Base-by-base conservation (phyloP, 2,888 invertebrate genomes). In the Latrodectus hesperus region DNA sequence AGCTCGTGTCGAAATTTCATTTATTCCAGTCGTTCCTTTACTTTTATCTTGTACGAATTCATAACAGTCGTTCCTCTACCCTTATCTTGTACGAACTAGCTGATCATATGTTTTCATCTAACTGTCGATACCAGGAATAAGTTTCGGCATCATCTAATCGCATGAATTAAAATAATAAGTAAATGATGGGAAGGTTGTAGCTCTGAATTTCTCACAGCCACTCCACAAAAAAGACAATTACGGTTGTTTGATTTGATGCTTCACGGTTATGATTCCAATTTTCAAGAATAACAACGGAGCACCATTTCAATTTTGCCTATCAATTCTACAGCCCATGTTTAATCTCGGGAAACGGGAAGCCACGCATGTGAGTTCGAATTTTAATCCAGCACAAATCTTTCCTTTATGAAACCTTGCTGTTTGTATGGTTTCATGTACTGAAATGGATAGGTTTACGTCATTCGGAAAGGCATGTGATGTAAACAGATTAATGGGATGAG, bases 401-500 rank as follows among this genome's bases (percentile, higher is more conserved):
- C n/a, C n/a, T 11, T 60, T 60, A 16, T 49, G 22, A 68, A 49
- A 68, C 22, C 8, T n/a, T 67, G 68, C 53, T 17, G 77, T 67
- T 65, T 77, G 52, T 16, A 52, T 14, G 22, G 77, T 68, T 77
- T 52, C 77, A 68, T 77, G 52, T 68, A 16, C 17, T 68, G 68
- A 68, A 26, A 68, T 17, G 22, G 68, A 38, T 38, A 68, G 16
- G 1, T 14, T n/a, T 71, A 49, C 60, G 60, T 60, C 60, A 60
- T 60, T 60, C n/a, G 38, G 38, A 38, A 38, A 38, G 38, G 38
- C 38, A 38, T 38, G 38, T 38, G 38, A 38, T 38, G 38, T 38
- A 38, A 38, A 38, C 38, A 38, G 38, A 38, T 38, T 38, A 38
- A 38, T 38, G 2, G 38, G 38, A 38, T 38, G 38, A 38, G 38